Evolutionary conservation across 2,797 vertebrate genomes (phyloP).

Genomic region (Gila robusta): DNA sequence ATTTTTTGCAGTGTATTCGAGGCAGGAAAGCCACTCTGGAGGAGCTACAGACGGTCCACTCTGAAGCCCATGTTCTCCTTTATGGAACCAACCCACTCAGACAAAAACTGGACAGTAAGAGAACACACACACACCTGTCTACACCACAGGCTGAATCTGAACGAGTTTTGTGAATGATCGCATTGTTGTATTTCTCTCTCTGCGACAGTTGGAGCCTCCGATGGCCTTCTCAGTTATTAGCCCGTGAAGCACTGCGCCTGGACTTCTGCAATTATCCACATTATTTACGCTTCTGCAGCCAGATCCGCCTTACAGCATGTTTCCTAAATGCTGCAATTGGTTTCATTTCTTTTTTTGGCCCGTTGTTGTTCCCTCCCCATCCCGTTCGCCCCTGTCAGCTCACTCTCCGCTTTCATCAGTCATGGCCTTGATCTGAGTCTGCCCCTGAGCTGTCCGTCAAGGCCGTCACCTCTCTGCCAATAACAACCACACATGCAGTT

Average conservation of each 20-base stretch:
- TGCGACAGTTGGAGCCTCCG: constrained; percentile 12
- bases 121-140: constrained; percentile 13
- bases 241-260: constrained; percentile 21
- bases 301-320: constrained; percentile 31
- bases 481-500: constrained; percentile 57
- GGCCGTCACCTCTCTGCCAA: constrained; percentile 54
- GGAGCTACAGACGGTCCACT: constrained; percentile 94
- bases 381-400: background rate
- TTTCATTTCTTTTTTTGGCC: constrained; percentile 2
- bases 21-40: constrained; percentile 95
- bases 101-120: constrained; percentile 96
- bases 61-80: constrained; percentile 90
- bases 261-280: constrained; percentile 48
- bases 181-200: constrained; percentile 30
- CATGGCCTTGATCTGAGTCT: constrained; percentile 43
- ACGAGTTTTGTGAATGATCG: constrained; percentile 26
- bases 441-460: constrained; percentile 56
- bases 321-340: constrained; percentile 26
- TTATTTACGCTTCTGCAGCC: constrained; percentile 44
- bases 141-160: background rate
- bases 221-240: constrained; percentile 34
- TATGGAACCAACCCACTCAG: constrained; percentile 96
- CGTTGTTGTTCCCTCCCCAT: background rate
- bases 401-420: constrained; percentile 56
- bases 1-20: constrained; percentile 85